Percentiles rank a stretch among this genome's conserved stretches.
Conservation (phyloP, 2,888 invertebrate genomes). For the Charanyca ferruginea region DNA sequence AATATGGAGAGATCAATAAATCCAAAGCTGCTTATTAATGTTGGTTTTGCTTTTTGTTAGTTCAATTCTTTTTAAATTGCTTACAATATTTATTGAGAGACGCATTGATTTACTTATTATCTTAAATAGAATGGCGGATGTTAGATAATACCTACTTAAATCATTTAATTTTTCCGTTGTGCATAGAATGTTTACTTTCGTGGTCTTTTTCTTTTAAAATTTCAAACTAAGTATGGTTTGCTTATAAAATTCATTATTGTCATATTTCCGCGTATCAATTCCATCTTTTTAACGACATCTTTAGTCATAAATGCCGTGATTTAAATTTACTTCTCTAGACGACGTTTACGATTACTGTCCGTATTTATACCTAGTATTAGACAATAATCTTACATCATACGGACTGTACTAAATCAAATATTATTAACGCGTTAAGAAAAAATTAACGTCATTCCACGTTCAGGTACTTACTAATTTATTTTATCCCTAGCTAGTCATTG, state of each 20-base stretch:
- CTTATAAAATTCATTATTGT: background rate
- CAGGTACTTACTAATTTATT: conserved; percentile 44
- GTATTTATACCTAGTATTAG: conserved; percentile 12
- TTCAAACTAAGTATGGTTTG: background rate
- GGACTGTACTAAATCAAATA: conserved; percentile 43
- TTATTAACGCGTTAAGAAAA: conserved; percentile 57
- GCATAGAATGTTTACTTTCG: background rate
- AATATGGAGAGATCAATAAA: background rate
- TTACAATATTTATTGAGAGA: conserved; percentile 1
- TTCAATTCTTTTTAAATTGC: background rate
- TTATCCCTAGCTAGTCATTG: conserved; percentile 56
- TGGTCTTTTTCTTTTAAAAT: background rate
- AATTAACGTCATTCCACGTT: conserved; percentile 49
- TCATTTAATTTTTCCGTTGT: background rate
- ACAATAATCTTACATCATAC: conserved; percentile 7
- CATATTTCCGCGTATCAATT: background rate
- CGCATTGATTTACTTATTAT: background rate
- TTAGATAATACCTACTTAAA: background rate
- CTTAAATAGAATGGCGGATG: background rate
- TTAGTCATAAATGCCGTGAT: conserved; percentile 16
- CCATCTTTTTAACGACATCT: background rate
- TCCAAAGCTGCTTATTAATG: background rate
- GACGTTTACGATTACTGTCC: conserved; percentile 6
- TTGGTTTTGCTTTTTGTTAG: background rate
- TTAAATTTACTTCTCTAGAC: conserved; percentile 13